Conservation (phyloP, 2,797 vertebrate species). For the Sebastes taczanowskii region DNA sequence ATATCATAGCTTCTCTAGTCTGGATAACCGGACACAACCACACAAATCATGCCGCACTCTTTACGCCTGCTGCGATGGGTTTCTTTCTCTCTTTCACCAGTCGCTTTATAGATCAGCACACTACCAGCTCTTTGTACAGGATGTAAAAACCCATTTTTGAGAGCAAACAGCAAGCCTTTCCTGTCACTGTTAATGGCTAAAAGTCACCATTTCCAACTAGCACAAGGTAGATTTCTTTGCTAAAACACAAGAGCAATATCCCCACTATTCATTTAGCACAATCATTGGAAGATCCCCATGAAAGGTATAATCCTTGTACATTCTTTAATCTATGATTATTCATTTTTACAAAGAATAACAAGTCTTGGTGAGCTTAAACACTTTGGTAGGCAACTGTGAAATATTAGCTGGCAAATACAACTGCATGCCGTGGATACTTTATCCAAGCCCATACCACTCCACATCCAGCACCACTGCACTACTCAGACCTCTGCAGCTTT, state of each 20-base stretch:
- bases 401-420: constrained; percentile 75
- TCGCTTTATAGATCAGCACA: constrained; percentile 32
- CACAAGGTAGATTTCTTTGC: constrained; percentile 51
- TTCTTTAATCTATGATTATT: constrained; percentile 74
- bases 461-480: constrained; percentile 77
- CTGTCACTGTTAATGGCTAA: constrained; percentile 24
- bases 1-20: constrained; percentile 30
- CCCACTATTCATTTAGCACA: constrained; percentile 62
- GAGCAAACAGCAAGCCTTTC: constrained; percentile 56
- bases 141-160: constrained; percentile 30
- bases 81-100: constrained; percentile 12
- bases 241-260: constrained; percentile 54
- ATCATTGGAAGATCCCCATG: constrained; percentile 63
- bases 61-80: constrained; percentile 23
- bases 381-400: constrained; percentile 83
- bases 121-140: constrained; percentile 22
- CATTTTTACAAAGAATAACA: constrained; percentile 71
- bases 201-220: constrained; percentile 36
- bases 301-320: constrained; percentile 65
- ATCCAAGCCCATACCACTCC: constrained; percentile 75
- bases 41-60: constrained; percentile 61
- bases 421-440: constrained; percentile 70
- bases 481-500: constrained; percentile 72
- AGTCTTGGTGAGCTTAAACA: constrained; percentile 74
- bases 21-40: constrained; percentile 57